Percentiles rank a stretch among this genome's conserved stretches.
Conservation (phyloP, 2,113 vertebrate genomes). For the Formicarius rufipectus region DNA sequence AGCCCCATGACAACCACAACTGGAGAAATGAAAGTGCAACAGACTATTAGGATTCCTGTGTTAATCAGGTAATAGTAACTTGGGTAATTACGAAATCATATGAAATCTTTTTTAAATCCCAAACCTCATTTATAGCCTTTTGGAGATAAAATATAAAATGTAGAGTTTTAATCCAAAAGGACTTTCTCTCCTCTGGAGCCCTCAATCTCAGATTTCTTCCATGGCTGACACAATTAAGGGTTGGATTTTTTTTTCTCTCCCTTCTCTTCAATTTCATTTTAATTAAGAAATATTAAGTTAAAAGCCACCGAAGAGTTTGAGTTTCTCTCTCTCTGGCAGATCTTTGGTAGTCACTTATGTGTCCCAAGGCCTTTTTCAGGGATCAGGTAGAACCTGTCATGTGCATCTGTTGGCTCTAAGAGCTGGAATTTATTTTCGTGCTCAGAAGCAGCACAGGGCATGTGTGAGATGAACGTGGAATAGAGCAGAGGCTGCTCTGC, state of each 20-base stretch:
- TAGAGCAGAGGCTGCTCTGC: neutral
- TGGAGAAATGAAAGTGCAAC: conserved; percentile 68
- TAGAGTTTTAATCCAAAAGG: conserved; percentile 74
- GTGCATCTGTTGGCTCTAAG: conserved; percentile 13
- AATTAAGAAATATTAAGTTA: conserved; percentile 75
- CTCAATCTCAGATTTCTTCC: conserved; percentile 56
- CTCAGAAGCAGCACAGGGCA: conserved; percentile 18
- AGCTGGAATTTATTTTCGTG: neutral
- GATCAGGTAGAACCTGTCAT: neutral
- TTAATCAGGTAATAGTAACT: conserved; percentile 82
- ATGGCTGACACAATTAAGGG: conserved; percentile 61
- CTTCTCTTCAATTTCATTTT: conserved; percentile 70
- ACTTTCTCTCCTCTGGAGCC: conserved; percentile 64
- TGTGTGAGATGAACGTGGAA: conserved; percentile 7
- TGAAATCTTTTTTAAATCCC: conserved; percentile 79
- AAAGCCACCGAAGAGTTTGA: conserved; percentile 49
- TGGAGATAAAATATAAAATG: conserved; percentile 72
- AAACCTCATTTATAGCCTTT: conserved; percentile 78
- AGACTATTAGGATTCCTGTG: conserved; percentile 77
- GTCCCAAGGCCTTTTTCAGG: conserved; percentile 13
- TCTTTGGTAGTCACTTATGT: conserved; percentile 44
- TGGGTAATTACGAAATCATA: conserved; percentile 82
- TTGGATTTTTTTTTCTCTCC: neutral
- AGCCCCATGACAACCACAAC: conserved; percentile 75
- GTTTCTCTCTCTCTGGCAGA: conserved; percentile 43